Base-by-base conservation (phyloP, 1,140 invertebrate genomes). In the Magallana gigas region DNA sequence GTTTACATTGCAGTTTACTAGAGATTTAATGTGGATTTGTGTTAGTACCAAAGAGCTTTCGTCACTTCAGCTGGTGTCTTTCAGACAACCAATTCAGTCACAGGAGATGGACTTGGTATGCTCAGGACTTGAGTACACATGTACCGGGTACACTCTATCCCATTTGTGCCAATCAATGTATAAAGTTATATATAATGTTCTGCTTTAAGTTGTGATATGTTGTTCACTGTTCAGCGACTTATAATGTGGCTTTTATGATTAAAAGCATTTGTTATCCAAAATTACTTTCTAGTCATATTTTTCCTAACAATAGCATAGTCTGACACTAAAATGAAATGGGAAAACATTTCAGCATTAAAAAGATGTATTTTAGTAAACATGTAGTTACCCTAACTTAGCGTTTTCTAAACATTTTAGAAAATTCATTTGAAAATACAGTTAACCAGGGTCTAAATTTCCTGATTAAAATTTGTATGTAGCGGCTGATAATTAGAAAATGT, bases 121-220 rank as follows among this genome's bases (percentile, higher is more conserved):
- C 23, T 18, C 68, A 29, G 11, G 68, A 29, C 12, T 18, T 76
- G 18, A 76, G 9, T 76, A 29, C 12, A 76, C 8, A 11, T 48
- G 36, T 48, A 48, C 36, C 8, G 2, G 36, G 36, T 48, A 48
- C 36, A 48, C 5, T 4, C 36, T 29, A 76, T 76, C 68, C 68
- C 68, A 23, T 76, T 76, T 76, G 68, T 76, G 68, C 68, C 68
- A 76, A 76, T 76, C 68, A 76, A 76, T 76, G 23, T 76, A 29
- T 12, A 76, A 76, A 36, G 36, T 48, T 48, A 36, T 8, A 11
- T 76, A 29, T 76, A 11, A 36, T 36, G 23, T 18, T 29, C 23
- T 76, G 36, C 68, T 48, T 48, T 48, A 5, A 48, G 12, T 29
- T 76, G 68, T 76, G 29, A 29, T 18, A 8, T 36, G 23, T 76